Evolutionary conservation across 2,113 vertebrate species (phyloP).

Genomic region (Romanogobio albipinnatus): DNA sequence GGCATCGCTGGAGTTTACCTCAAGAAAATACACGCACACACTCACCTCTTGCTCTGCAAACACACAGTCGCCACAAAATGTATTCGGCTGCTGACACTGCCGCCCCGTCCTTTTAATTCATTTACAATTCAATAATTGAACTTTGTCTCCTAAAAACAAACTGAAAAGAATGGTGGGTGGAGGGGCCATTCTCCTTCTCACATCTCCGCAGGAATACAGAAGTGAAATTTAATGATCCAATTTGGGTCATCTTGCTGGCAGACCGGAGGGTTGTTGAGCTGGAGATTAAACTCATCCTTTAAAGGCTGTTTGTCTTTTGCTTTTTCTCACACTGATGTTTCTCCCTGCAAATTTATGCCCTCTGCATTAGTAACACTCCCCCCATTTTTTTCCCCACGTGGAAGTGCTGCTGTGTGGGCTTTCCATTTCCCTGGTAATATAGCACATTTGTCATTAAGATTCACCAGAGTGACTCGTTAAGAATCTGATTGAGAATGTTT

Average conservation of each 20-base stretch:
- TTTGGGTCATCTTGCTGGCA: slow-evolving; percentile 57
- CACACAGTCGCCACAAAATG: slow-evolving; percentile 40
- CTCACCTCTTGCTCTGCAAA: background rate
- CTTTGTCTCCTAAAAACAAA: slow-evolving; percentile 44
- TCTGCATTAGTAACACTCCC: background rate
- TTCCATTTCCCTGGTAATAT: slow-evolving; percentile 31
- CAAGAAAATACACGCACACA: slow-evolving; percentile 12
- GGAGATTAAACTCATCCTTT: slow-evolving; percentile 63
- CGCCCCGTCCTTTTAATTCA: slow-evolving; percentile 55
- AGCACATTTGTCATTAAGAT: slow-evolving; percentile 43
- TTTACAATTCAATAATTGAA: slow-evolving; percentile 66
- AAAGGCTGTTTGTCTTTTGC: slow-evolving; percentile 45
- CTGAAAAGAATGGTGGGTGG: slow-evolving; percentile 41
- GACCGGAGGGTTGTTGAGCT: slow-evolving; percentile 53
- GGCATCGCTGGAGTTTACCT: slow-evolving; percentile 25
- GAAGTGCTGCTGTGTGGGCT: slow-evolving; percentile 30
- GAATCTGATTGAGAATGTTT: slow-evolving; percentile 37
- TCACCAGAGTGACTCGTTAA: slow-evolving; percentile 45
- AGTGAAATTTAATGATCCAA: slow-evolving; percentile 55
- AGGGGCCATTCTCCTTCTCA: slow-evolving; percentile 52
- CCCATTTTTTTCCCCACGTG: background rate
- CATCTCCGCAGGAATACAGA: slow-evolving; percentile 49
- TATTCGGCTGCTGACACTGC: slow-evolving; percentile 36
- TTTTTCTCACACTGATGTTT: slow-evolving; percentile 47
- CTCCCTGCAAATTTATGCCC: slow-evolving; percentile 1